A percentile compares a stretch with the other conserved stretches of the same genome.
Conservation (phyloP, 23 tunicate species). For the Ascidia mentula region DNA sequence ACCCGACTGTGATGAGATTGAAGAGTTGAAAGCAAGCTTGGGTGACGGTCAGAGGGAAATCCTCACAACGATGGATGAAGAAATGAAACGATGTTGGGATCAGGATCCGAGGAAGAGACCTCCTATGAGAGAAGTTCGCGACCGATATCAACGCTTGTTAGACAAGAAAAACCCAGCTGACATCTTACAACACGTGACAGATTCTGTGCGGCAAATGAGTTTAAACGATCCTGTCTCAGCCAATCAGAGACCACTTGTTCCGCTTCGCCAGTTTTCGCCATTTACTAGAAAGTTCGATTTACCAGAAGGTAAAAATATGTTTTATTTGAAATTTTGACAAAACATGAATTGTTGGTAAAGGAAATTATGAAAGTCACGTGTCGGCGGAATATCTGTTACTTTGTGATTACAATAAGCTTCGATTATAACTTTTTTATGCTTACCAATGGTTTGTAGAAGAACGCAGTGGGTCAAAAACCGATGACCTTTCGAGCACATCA, state of each 20-base stretch:
- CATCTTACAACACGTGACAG: neutral
- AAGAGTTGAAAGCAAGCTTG: neutral
- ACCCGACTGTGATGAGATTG: neutral
- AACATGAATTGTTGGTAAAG: no score
- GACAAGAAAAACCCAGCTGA: neutral
- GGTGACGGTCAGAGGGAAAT: neutral
- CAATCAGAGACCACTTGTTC: neutral
- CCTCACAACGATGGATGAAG: neutral
- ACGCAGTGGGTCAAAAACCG: neutral
- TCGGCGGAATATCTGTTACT: no score
- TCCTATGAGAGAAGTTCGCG: constrained; percentile 8
- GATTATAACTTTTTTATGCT: no score
- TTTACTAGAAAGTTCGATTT: neutral
- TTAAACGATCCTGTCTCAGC: neutral
- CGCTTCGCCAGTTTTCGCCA: constrained; percentile 9
- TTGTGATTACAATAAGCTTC: no score
- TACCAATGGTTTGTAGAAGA: neutral
- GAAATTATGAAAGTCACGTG: no score
- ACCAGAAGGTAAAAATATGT: neutral
- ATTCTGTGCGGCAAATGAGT: constrained; percentile 6
- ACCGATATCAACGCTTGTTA: neutral
- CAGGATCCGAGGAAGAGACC: constrained; percentile 13
- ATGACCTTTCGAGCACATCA: constrained; percentile 2
- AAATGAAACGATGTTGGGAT: constrained; percentile 7
- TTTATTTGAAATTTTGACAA: neutral